These are phyloP conservation scores for Lacerta agilis DNA, from an alignment of 2,797 vertebrate genomes.

Conservation along the genomic window DNA sequence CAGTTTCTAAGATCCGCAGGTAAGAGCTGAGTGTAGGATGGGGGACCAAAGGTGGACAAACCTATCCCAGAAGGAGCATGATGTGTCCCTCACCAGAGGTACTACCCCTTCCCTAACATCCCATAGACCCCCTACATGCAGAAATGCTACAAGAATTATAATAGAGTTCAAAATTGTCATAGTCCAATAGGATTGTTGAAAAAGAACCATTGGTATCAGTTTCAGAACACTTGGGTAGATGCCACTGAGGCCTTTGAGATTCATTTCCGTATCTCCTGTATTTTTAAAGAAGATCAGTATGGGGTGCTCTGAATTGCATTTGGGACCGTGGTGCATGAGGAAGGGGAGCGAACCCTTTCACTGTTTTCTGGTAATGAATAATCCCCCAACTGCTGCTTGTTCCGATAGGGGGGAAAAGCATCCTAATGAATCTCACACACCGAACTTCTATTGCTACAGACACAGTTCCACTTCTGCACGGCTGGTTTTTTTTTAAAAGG, in stretches of 20 bases:
- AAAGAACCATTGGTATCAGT: background rate
- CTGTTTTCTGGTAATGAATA: background rate
- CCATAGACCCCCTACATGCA: too few species aligned
- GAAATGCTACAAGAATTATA: too few species aligned
- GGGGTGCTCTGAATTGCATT: background rate
- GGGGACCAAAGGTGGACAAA: too few species aligned
- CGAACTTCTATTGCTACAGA: background rate
- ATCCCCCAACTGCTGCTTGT: background rate
- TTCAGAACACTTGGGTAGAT: background rate
- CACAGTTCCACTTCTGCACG: background rate
- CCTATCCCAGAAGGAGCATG: too few species aligned
- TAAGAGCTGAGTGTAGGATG: too few species aligned
- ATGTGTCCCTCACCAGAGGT: too few species aligned
- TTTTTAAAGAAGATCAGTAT: background rate
- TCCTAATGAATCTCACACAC: background rate
- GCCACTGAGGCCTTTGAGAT: background rate
- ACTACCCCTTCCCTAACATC: too few species aligned
- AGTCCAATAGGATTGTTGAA: background rate
- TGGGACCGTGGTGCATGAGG: background rate
- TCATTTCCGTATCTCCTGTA: background rate
- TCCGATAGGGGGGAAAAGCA: background rate
- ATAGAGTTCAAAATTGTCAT: too few species aligned
- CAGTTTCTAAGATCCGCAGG: too few species aligned
- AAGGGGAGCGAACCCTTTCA: background rate
- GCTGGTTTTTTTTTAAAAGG: background rate